Conservation (phyloP, 2,888 invertebrate species). For the Mesochorus sp. region DNA sequence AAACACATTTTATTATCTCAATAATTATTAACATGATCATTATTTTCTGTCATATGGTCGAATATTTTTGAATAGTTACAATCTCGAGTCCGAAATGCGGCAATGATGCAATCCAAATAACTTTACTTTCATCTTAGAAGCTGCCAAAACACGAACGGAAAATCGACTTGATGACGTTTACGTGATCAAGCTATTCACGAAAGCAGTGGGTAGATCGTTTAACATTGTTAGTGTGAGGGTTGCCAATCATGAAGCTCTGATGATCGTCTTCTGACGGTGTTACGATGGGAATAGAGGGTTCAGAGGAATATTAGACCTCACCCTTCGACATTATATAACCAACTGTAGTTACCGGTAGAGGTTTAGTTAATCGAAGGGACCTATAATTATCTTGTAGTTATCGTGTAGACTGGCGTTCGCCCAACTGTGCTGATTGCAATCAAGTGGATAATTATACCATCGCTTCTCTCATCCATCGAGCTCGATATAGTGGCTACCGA, state of each 20-base stretch:
- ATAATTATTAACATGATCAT: no score
- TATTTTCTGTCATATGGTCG: no score
- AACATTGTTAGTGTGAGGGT: constrained; percentile 16
- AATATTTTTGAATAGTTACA: neutral
- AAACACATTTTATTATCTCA: no score
- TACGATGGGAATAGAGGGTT: constrained; percentile 6
- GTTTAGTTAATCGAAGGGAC: constrained; percentile 63
- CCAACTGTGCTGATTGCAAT: constrained; percentile 67
- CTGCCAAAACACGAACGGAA: no score
- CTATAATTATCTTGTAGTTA: constrained; percentile 67
- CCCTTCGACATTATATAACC: constrained; percentile 37
- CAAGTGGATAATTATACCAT: constrained; percentile 64
- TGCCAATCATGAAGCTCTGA: constrained; percentile 3
- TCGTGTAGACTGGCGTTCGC: constrained; percentile 64
- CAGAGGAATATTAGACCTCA: constrained; percentile 21
- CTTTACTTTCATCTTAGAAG: no score
- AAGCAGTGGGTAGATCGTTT: neutral
- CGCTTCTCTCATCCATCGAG: constrained; percentile 54
- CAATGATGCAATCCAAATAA: no score
- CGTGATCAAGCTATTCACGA: neutral
- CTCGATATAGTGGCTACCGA: neutral
- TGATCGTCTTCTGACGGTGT: constrained; percentile 21
- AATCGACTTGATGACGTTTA: neutral
- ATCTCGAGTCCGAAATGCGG: no score
- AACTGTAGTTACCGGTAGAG: constrained; percentile 51